These are phyloP conservation scores for Festucalex cinctus DNA, from an alignment of 2,113 vertebrate genomes.

Conservation along the genomic window DNA sequence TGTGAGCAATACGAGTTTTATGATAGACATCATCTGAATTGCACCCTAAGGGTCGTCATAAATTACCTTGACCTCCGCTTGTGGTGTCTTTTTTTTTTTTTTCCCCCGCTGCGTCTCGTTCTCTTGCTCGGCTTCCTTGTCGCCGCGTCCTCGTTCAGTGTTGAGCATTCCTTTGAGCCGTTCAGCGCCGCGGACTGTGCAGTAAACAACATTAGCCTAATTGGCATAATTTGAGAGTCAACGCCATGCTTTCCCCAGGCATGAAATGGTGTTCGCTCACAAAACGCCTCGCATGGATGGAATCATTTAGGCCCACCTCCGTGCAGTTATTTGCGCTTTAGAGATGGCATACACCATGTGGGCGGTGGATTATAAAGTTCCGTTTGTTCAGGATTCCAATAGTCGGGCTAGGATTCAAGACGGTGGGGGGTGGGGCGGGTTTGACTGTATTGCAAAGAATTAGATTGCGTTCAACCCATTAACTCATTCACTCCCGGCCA, in stretches of 20 bases:
- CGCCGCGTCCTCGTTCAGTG: conserved; percentile 21
- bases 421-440: background rate
- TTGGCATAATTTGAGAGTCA: conserved; percentile 40
- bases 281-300: conserved; percentile 34
- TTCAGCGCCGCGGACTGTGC: conserved; percentile 9
- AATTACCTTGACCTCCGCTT: conserved; percentile 16
- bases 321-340: conserved; percentile 23
- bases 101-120: background rate
- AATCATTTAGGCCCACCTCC: conserved; percentile 26
- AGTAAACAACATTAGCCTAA: conserved; percentile 46
- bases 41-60: background rate
- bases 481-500: no score
- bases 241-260: conserved; percentile 40
- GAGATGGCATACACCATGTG: background rate
- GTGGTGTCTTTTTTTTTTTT: background rate
- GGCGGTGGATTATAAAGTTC: conserved; percentile 18
- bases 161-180: conserved; percentile 27
- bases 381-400: conserved; percentile 16
- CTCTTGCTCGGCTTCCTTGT: conserved; percentile 14
- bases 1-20: background rate
- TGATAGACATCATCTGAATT: background rate
- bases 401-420: background rate
- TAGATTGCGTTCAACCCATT: conserved; percentile 9
- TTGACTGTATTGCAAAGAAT: conserved; percentile 15
- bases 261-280: conserved; percentile 33